Evolutionary conservation across 2,113 vertebrate species (phyloP), one percentile per base, ranked within the genome.

Genomic region (Solea solea): DNA sequence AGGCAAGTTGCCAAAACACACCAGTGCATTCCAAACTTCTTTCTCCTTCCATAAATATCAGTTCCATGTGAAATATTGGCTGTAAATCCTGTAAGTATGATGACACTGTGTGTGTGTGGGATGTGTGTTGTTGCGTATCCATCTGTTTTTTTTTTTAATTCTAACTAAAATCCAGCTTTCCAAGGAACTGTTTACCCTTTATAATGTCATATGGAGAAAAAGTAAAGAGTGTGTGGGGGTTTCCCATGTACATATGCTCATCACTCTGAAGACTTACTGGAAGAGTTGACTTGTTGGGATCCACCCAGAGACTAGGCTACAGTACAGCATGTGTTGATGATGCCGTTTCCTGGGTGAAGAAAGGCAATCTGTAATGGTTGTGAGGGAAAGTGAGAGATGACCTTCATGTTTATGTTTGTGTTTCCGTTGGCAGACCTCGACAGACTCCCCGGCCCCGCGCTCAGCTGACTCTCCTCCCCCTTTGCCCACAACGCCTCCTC

Each of bases 401-500:
- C 21, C 1, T 21, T 41, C 41, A 39, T 80, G 60, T 78, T 67
- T 63, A n/a, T 83, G 60, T 85, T 74, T 84, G 51, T 83, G 62
- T 76, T 65, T 71, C 25, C 15, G 4, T 8, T 15, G 48, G 13
- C 76, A 91, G 83, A 75, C 53, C 71, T 73, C 53, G 48, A 54
- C 76, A 25, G 64, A 79, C 60, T 76, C 84, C 41, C 11, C 58
- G 2, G 68, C 81, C 27, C 78, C 65, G 2, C 81, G 64, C 57
- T 85, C 85, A 5, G 67, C 78, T 34, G 94, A 95, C 77, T 91
- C 92, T 39, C 95, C 97, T 70, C 97, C 98, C 0, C 97, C 96
- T 0, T 91, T 99, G 69, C 97, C 97, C 81, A 98, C 94, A 63
- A 98, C 96, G 2, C 96, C 96, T 46, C 96, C 96, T 0, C 97